phyloP scores from a whole-genome alignment of 2,888 invertebrate genomes.

The Panopea generosa region DNA sequence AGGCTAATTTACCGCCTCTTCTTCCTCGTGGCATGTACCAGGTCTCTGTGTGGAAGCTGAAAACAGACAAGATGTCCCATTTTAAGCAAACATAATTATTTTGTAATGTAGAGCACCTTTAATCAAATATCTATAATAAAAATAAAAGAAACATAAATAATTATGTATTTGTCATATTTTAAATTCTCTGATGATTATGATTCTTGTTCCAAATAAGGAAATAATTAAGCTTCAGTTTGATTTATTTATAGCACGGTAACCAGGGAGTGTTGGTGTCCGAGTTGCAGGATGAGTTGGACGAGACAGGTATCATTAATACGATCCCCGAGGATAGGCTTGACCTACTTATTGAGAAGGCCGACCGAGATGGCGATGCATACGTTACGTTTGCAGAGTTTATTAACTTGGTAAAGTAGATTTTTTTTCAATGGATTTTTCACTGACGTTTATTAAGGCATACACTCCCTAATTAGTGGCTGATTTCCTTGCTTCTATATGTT shows the following conservation, averaged over 20 bases:
- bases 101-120: too few relatives aligned
- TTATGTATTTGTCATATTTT: too few relatives aligned
- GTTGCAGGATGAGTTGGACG: conserved; percentile 82
- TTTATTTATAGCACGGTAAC: conserved; percentile 82
- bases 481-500: too few relatives aligned
- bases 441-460: too few relatives aligned
- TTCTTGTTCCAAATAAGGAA: too few relatives aligned
- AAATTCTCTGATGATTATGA: too few relatives aligned
- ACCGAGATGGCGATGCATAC: conserved; percentile 82
- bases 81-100: too few relatives aligned
- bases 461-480: too few relatives aligned
- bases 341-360: conserved; percentile 79
- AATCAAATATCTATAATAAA: too few relatives aligned
- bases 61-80: conserved; percentile 7
- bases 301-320: conserved; percentile 77
- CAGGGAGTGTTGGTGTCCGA: conserved; percentile 83
- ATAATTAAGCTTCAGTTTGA: too few relatives aligned
- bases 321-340: conserved; percentile 72
- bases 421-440: too few relatives aligned
- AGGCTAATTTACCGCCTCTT: conserved; percentile 5
- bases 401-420: conserved; percentile 79
- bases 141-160: too few relatives aligned
- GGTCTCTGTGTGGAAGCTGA: conserved; percentile 4
- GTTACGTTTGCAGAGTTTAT: conserved; percentile 85
- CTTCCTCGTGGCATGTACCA: conserved; percentile 1